Percentiles rank a stretch among this genome's conserved stretches.
These are phyloP conservation scores for Hippocampus mohnikei DNA, from an alignment of 2,113 vertebrate genomes.

Conservation along the genomic window DNA sequence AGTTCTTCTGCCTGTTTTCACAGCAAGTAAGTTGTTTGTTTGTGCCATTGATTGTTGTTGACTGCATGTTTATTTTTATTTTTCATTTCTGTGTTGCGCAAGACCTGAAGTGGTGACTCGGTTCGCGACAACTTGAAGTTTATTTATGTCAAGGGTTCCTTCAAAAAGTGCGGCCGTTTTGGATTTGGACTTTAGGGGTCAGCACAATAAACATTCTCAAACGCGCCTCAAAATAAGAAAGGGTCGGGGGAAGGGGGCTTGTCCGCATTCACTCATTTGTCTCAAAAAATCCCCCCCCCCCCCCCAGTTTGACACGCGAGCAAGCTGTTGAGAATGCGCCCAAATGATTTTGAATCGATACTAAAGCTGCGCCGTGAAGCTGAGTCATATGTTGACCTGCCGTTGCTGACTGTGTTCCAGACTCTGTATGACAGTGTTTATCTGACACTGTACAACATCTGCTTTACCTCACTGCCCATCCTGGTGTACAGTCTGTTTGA, in stretches of 20 bases:
- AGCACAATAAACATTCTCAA: too few relatives aligned
- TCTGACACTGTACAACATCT: slow-evolving; percentile 99
- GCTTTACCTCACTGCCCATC: slow-evolving; percentile 98
- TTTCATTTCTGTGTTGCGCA: neutral
- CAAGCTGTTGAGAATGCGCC: too few relatives aligned
- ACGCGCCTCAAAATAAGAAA: too few relatives aligned
- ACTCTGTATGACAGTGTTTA: slow-evolving; percentile 98
- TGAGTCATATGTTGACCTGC: neutral
- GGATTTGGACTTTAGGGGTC: too few relatives aligned
- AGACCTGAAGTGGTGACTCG: neutral
- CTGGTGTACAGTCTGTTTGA: slow-evolving; percentile 98
- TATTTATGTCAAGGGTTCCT: neutral
- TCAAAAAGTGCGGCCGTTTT: neutral
- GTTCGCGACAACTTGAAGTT: neutral
- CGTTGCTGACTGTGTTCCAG: slow-evolving; percentile 64
- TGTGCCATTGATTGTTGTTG: neutral
- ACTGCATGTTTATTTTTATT: neutral
- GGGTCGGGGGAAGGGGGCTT: too few relatives aligned
- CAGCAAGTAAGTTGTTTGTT: slow-evolving; percentile 89
- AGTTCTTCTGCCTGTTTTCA: slow-evolving; percentile 99
- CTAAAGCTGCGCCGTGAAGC: neutral
- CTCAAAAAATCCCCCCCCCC: too few relatives aligned
- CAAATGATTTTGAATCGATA: too few relatives aligned
- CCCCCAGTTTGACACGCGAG: too few relatives aligned
- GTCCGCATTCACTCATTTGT: too few relatives aligned